phyloP scores from a whole-genome alignment of 1,140 invertebrate species.

The Halyomorpha halys region DNA sequence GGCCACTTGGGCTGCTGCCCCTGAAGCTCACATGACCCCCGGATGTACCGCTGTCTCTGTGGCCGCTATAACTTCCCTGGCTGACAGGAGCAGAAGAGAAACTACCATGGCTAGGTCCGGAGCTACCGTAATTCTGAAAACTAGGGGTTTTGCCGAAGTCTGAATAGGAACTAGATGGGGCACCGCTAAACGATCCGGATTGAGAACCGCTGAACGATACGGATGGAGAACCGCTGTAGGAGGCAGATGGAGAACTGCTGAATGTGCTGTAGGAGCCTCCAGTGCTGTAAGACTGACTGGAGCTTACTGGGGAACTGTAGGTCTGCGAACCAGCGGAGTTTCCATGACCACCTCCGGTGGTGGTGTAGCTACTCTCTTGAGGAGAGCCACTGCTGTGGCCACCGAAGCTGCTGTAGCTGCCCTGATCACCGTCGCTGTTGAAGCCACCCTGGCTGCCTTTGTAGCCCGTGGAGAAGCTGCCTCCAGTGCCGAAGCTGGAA shows the following conservation, averaged over 20 bases:
- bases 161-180: not conserved
- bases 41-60: not conserved
- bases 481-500: not conserved
- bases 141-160: no score
- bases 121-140: not conserved
- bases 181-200: not conserved
- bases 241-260: not conserved
- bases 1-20: not conserved
- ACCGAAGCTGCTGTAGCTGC: not conserved
- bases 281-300: not conserved
- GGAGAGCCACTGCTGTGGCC: not conserved
- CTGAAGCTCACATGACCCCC: not conserved
- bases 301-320: not conserved
- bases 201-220: not conserved
- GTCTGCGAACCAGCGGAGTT: not conserved
- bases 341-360: not conserved
- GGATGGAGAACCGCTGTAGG: not conserved
- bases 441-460: not conserved
- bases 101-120: not conserved
- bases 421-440: not conserved
- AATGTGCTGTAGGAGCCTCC: not conserved
- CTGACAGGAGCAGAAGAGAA: not conserved
- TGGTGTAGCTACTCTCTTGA: not conserved
- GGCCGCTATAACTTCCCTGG: not conserved
- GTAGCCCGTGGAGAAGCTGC: not conserved